A percentile compares a stretch with the other conserved stretches of the same genome.
phyloP scores from a whole-genome alignment of 2,797 vertebrate genomes.

The Dallia pectoralis region DNA sequence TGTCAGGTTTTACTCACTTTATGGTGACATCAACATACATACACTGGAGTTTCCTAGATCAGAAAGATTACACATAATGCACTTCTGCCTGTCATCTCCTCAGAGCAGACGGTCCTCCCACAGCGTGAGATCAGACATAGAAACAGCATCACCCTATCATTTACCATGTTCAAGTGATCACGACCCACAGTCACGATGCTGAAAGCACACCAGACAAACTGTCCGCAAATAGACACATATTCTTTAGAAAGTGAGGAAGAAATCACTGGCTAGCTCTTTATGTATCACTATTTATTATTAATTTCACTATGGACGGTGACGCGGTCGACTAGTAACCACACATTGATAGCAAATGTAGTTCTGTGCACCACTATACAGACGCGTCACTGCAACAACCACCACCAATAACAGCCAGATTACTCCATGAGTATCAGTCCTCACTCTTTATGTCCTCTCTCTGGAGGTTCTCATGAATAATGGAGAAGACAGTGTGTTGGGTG shows the following conservation, averaged over 20 bases:
- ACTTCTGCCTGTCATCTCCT: not conserved
- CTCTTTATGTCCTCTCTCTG: not conserved
- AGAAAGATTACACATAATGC: not conserved
- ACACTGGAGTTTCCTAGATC: no score
- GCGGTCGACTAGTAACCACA: not conserved
- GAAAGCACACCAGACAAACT: not conserved
- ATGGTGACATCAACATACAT: no score
- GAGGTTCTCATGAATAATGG: not conserved
- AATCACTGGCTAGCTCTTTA: not conserved
- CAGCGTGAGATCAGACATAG: not conserved
- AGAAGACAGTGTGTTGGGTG: slow-evolving; percentile 6
- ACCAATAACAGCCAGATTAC: no score
- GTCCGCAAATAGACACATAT: not conserved
- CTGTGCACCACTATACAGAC: not conserved
- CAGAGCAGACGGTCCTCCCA: no score
- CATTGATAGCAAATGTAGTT: not conserved
- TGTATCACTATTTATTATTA: not conserved
- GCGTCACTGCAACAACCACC: no score
- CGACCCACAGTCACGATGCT: slow-evolving; percentile 3
- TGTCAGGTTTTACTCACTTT: no score
- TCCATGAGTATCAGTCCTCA: not conserved
- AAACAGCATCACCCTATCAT: not conserved
- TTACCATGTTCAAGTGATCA: slow-evolving; percentile 1
- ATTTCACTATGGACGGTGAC: not conserved
- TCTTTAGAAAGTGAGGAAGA: not conserved